phyloP scores from a whole-genome alignment of 2,888 invertebrate genomes.

The Cistogaster globosa region DNA sequence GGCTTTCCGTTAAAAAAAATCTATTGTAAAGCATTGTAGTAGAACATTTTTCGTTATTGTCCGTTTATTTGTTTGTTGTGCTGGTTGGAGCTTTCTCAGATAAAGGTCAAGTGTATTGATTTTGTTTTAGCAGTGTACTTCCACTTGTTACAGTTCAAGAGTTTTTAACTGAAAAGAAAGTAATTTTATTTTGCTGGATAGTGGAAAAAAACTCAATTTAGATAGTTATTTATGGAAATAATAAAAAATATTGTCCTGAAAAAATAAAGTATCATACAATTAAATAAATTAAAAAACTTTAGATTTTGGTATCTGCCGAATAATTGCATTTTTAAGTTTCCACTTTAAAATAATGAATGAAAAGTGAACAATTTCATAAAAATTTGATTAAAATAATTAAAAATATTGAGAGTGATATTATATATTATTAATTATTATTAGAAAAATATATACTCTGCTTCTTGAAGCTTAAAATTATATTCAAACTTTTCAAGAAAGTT shows the following conservation, averaged over 20 bases:
- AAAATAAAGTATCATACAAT: too few species aligned
- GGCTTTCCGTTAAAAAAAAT: constrained; percentile 56
- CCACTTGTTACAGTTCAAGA: constrained; percentile 14
- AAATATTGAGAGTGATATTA: too few species aligned
- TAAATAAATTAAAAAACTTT: too few species aligned
- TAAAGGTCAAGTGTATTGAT: constrained; percentile 66
- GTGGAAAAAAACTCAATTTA: neutral
- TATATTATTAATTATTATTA: too few species aligned
- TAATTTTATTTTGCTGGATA: constrained; percentile 3
- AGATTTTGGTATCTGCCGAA: neutral
- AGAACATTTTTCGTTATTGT: constrained; percentile 50
- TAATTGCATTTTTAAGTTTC: neutral
- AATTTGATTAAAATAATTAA: too few species aligned
- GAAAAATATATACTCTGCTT: too few species aligned
- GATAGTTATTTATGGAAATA: constrained; percentile 5
- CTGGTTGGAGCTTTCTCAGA: constrained; percentile 24
- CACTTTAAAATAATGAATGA: neutral
- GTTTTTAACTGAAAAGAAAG: constrained; percentile 18
- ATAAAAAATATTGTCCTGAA: neutral
- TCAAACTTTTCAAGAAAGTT: too few species aligned
- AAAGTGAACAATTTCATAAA: too few species aligned
- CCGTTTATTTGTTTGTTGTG: constrained; percentile 14
- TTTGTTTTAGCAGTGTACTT: constrained; percentile 26
- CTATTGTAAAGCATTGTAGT: constrained; percentile 51
- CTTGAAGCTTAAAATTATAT: too few species aligned